Base-by-base conservation (phyloP, 2,888 invertebrate species). In the Nomada lathburiana region DNA sequence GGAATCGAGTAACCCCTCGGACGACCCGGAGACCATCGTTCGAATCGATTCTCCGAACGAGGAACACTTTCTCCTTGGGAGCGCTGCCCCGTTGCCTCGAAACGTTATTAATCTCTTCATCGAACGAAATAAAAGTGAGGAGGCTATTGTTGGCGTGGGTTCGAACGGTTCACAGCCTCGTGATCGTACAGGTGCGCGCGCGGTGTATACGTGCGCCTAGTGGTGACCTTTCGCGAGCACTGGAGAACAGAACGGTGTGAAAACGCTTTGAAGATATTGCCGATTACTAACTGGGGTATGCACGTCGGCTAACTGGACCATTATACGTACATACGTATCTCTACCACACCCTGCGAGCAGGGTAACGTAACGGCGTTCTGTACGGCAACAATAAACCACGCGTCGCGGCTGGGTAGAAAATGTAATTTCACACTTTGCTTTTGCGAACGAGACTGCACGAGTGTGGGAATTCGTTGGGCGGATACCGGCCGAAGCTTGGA, bases 81-180 rank as follows among this genome's bases (percentile, higher is more conserved):
- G 36, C 7, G 36, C 36, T 77, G 80, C 72, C 26, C 60, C 67
- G 76, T 70, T 36, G 36, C 36, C 36, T 36, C 36, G 85, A 68
- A 83, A 83, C 85, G 65, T 87, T 87, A 87, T 87, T 87, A 87
- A 87, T 87, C 86, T 86, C 83, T 85, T 85, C 80, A 87, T 87
- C 86, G 85, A 59, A 16, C 74, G 76, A 76, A 80, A 74, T 83
- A 80, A 80, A 83, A 78, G 72, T 67, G 77, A 64, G 67, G 50
- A 44, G 82, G 65, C 82, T 59, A 83, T 83, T 83, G 83, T 83
- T 82, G 69, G 59, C 73, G 63, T 50, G 36, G 69, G 73, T 68
- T 65, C 13, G 44, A 23, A 20, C 26, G 18, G 47, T 47, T 47
- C 23, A 36, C 71, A 23, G n/a, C 44, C 47, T n/a, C 52, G 47